A percentile compares a stretch with the other conserved stretches of the same genome.
These are phyloP conservation scores for Sebastolobus alascanus DNA, from an alignment of 2,797 vertebrate genomes.

Conservation along the genomic window DNA sequence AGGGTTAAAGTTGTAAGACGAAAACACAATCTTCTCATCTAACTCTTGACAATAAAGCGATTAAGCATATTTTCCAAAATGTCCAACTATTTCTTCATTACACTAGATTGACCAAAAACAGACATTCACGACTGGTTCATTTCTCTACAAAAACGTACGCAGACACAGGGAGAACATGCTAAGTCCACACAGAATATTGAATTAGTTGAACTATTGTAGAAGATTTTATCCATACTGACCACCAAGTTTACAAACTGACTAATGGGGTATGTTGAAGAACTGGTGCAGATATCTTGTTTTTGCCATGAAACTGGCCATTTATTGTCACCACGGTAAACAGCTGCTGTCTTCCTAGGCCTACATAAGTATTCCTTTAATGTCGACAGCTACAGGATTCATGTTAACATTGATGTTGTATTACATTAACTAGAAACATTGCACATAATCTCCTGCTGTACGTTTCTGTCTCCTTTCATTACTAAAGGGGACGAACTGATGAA, in stretches of 20 bases:
- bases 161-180: background rate
- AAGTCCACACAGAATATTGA: background rate
- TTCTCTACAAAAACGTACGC: background rate
- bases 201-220: background rate
- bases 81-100: background rate
- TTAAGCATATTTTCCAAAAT: background rate
- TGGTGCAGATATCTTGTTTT: background rate
- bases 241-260: background rate
- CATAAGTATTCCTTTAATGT: background rate
- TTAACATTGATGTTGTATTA: background rate
- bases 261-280: background rate
- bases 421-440: background rate
- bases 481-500: constrained; percentile 95
- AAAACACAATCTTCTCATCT: background rate
- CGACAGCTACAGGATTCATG: background rate
- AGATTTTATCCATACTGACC: background rate
- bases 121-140: background rate
- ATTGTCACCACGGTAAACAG: background rate
- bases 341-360: background rate
- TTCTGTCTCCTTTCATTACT: constrained; percentile 23
- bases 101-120: background rate
- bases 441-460: background rate
- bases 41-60: background rate
- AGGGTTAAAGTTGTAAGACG: no score
- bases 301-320: background rate